Base-by-base conservation (phyloP, 2,888 invertebrate species). In the Limenitis camilla region DNA sequence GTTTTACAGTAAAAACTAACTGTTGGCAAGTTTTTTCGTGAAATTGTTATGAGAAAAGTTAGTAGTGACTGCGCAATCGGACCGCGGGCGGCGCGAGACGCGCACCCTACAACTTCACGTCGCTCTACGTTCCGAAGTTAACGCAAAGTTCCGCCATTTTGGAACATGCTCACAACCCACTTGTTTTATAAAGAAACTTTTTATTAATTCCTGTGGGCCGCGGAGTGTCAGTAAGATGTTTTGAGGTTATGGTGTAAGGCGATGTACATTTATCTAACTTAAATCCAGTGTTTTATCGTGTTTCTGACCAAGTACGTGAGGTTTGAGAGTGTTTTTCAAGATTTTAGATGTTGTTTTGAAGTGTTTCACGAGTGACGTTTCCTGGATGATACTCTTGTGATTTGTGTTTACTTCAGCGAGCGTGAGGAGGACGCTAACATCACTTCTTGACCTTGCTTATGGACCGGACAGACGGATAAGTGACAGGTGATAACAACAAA, bases 131-230 rank as follows among this genome's bases (percentile, higher is more conserved):
- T 79, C 82, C 88, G 88, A 88, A 88, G 87, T 88, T 88, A 85
- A 82, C 86, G 81, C 87, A 78, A 88, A 88, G 87, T 88, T 88
- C 88, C 88, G 87, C 88, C 88, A 88, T 88, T 88, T 88, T 88
- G 87, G 88, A 84, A 88, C 88, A 88, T 88, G 88, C 88, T 88
- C 88, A 86, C 88, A 86, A 86, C 87, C 88, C 84, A 88, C 88
- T 88, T 88, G 88, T 88, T 88, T 88, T 87, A 84, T 86, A 88
- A 88, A 88, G 88, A 88, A 88, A 88, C 88, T 88, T 88, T 88
- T 88, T 88, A 88, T 88, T 88, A 88, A 88, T 88, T 88, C 88
- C 84, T 86, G 85, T 86, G 83, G 86, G 82, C 83, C 86, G 84
- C 84, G 85, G 85, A 85, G 87, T 83, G 83, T 84, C 86, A 84